Conservation (phyloP, 2,888 invertebrate genomes). For the Hesperia comma region DNA sequence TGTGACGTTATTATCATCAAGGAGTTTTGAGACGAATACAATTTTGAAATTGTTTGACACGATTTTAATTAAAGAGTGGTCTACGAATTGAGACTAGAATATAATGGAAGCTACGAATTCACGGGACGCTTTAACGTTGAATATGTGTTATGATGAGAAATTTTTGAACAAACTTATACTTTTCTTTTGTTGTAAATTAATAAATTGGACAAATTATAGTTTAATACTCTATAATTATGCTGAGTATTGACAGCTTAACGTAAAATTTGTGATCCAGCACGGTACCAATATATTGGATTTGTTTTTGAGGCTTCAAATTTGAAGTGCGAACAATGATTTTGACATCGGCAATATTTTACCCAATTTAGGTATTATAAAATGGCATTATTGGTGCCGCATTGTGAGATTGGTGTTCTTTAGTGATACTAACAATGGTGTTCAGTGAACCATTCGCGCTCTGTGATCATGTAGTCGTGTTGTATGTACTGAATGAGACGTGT, state of each 20-base stretch:
- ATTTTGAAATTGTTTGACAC: not conserved
- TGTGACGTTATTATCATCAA: too few relatives aligned
- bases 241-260: not conserved
- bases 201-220: not conserved
- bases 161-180: slow-evolving; percentile 3
- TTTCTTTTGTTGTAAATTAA: not conserved
- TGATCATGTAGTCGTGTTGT: slow-evolving; percentile 33
- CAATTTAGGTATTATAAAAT: slow-evolving; percentile 5
- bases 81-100: not conserved
- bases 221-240: not conserved
- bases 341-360: not conserved
- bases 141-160: not conserved
- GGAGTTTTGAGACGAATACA: too few relatives aligned
- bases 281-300: not conserved
- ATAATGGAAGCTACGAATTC: not conserved
- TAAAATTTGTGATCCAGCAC: not conserved
- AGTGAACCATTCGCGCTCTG: slow-evolving; percentile 25
- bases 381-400: slow-evolving; percentile 13
- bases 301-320: not conserved
- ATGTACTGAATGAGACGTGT: slow-evolving; percentile 1
- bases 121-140: not conserved
- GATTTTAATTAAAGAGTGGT: not conserved
- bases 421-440: slow-evolving; percentile 23
- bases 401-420: slow-evolving; percentile 33
- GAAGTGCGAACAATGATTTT: not conserved